These are phyloP conservation scores for Rhea americana DNA, from an alignment of 2,113 vertebrate species.

Conservation along the genomic window DNA sequence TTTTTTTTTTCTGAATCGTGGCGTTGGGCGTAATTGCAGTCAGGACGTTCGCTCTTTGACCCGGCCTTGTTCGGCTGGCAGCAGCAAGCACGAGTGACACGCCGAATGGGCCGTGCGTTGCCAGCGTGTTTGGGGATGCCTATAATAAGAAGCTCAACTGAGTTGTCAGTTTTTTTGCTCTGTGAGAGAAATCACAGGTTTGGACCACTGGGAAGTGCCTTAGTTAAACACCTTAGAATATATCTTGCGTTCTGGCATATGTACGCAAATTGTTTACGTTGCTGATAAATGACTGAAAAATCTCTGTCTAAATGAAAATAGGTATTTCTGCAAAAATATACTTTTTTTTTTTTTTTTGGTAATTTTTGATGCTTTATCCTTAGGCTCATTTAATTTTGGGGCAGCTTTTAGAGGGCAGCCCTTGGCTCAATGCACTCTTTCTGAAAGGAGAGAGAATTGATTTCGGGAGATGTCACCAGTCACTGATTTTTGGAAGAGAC, in stretches of 20 bases:
- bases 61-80: neutral
- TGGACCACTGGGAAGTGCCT: neutral
- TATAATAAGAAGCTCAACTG: neutral
- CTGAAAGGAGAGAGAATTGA: neutral
- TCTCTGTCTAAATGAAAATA: neutral
- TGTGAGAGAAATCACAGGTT: neutral
- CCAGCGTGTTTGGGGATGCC: neutral
- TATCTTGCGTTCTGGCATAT: neutral
- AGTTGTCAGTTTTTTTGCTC: neutral
- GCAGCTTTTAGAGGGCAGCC: accelerated
- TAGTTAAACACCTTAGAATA: neutral
- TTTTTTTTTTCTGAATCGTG: accelerated
- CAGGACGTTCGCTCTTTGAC: accelerated
- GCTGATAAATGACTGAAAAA: neutral
- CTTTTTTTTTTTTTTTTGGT: neutral
- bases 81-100: neutral
- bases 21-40: neutral
- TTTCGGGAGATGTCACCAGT: neutral
- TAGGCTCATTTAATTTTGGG: neutral
- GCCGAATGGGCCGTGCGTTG: accelerated
- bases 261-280: neutral
- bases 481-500: neutral
- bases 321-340: neutral
- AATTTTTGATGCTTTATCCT: neutral
- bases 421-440: neutral